phyloP scores from a whole-genome alignment of 2,797 vertebrate genomes.

The Gila robusta region DNA sequence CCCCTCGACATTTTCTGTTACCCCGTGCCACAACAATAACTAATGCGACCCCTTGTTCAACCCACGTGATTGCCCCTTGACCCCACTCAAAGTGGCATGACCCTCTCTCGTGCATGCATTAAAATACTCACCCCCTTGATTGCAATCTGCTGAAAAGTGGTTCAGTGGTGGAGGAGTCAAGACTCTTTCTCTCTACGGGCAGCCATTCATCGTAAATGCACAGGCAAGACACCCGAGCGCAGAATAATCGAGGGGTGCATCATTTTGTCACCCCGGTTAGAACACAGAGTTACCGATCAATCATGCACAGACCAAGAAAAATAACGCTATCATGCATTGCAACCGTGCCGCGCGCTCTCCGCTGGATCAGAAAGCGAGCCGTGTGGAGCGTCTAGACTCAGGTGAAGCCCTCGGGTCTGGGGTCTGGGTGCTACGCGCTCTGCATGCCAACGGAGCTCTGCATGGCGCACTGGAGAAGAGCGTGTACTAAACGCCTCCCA shows the following conservation, averaged over 20 bases:
- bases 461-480: slow-evolving; percentile 26
- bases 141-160: slow-evolving; percentile 72
- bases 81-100: not conserved
- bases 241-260: slow-evolving; percentile 76
- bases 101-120: slow-evolving; percentile 71
- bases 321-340: not conserved
- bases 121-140: slow-evolving; percentile 75
- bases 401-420: slow-evolving; percentile 74
- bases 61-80: slow-evolving; percentile 38
- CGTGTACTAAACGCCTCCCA: not conserved
- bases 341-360: slow-evolving; percentile 43
- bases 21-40: slow-evolving; percentile 50
- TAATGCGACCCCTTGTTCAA: slow-evolving; percentile 42
- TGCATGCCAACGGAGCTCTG: slow-evolving; percentile 75
- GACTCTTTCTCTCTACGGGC: slow-evolving; percentile 79
- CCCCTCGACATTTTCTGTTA: slow-evolving; percentile 47
- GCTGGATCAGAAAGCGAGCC: slow-evolving; percentile 38
- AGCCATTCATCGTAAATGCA: slow-evolving; percentile 87
- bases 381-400: slow-evolving; percentile 72
- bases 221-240: slow-evolving; percentile 77
- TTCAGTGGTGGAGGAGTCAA: slow-evolving; percentile 72
- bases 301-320: too few relatives aligned
- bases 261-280: slow-evolving; percentile 58
- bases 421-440: slow-evolving; percentile 72
- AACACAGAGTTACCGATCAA: slow-evolving; percentile 76